Percentiles rank a stretch among this genome's conserved stretches.
Evolutionary conservation across 2,113 vertebrate genomes (phyloP).

Genomic region (Amphiprion ocellaris): DNA sequence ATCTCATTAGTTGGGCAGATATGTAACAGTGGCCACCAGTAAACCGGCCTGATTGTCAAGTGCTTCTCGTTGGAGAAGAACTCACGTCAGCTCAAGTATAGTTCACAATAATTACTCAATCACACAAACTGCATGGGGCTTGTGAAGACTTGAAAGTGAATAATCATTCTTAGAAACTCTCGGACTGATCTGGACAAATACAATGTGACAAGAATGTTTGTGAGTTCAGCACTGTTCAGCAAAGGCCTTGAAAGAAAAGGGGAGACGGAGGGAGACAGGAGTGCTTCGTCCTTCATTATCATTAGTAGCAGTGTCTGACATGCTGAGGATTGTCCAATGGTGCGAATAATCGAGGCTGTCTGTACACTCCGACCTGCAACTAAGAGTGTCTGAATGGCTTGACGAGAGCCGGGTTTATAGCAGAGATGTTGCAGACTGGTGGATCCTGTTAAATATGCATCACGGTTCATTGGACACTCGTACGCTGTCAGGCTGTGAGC

Average conservation of each 20-base stretch:
- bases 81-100: background rate
- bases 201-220: constrained; percentile 29
- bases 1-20: background rate
- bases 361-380: constrained; percentile 53
- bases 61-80: background rate
- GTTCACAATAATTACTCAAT: background rate
- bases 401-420: constrained; percentile 48
- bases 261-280: constrained; percentile 29
- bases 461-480: constrained; percentile 53
- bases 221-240: constrained; percentile 36
- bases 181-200: constrained; percentile 21
- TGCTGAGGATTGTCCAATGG: constrained; percentile 66
- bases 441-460: constrained; percentile 73
- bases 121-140: background rate
- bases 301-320: constrained; percentile 70
- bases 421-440: constrained; percentile 55
- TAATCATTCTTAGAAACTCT: constrained; percentile 1
- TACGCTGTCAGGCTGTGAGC: constrained; percentile 59
- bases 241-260: constrained; percentile 12
- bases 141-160: constrained; percentile 3
- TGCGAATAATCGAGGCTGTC: constrained; percentile 74
- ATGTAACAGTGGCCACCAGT: background rate
- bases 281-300: constrained; percentile 71
- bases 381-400: constrained; percentile 50
- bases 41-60: constrained; percentile 1